A percentile compares a stretch with the other conserved stretches of the same genome.
Evolutionary conservation across 2,888 invertebrate genomes (phyloP).

Genomic region (Hirtodrosophila histrioides): DNA sequence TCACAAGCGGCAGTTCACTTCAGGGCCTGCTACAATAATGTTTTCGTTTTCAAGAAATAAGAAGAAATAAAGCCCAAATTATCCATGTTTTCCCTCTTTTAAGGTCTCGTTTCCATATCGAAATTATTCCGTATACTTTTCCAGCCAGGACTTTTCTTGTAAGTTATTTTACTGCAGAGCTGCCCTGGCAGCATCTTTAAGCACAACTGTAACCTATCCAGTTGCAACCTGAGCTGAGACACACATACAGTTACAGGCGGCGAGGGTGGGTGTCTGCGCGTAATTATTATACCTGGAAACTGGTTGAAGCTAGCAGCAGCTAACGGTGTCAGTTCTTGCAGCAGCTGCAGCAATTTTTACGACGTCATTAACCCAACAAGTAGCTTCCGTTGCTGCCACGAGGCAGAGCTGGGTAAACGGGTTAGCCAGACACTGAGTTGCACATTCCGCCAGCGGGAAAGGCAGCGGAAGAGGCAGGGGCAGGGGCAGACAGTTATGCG

Average conservation of each 20-base stretch:
- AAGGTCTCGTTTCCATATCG: no score
- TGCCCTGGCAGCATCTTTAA: constrained; percentile 12
- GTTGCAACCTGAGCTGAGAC: constrained; percentile 13
- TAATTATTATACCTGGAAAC: constrained; percentile 46
- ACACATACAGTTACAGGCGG: not conserved
- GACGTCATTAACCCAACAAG: constrained; percentile 74
- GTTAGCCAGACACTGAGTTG: constrained; percentile 45
- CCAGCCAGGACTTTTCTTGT: not conserved
- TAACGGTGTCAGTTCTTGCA: constrained; percentile 46
- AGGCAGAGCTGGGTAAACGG: constrained; percentile 37
- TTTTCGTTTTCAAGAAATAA: no score
- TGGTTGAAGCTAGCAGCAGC: constrained; percentile 26
- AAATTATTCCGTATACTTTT: not conserved
- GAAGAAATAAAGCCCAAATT: not conserved
- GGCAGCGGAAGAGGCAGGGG: constrained; percentile 2
- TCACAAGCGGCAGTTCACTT: not conserved
- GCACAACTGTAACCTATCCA: constrained; percentile 19
- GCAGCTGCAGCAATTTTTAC: constrained; percentile 61
- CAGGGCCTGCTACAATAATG: no score
- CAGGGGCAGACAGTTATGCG: constrained; percentile 52
- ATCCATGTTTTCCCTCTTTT: no score
- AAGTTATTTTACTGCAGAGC: constrained; percentile 6
- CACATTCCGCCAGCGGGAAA: constrained; percentile 43
- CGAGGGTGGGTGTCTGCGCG: constrained; percentile 5
- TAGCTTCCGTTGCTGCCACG: constrained; percentile 54